phyloP scores from a whole-genome alignment of 2,888 invertebrate genomes.

The Sinohyriopsis cumingii region DNA sequence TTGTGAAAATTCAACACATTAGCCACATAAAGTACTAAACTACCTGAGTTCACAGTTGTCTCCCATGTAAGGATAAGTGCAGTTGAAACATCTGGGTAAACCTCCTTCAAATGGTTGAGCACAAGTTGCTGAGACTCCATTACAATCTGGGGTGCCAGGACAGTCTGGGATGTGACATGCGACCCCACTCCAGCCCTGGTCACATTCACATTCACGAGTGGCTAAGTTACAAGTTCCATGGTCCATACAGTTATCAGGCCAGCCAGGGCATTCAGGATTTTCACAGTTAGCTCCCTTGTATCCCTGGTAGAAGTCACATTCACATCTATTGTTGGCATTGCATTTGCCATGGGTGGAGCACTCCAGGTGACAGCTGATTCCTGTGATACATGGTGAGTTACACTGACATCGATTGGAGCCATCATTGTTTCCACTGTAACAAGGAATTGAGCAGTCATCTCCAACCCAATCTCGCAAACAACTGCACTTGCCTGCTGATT shows the following conservation, averaged over 20 bases:
- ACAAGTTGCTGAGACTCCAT: conserved; percentile 45
- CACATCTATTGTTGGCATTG: conserved; percentile 39
- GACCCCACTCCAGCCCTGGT: conserved; percentile 48
- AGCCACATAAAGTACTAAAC: not conserved
- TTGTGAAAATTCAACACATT: too few species aligned
- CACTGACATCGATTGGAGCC: conserved; percentile 46
- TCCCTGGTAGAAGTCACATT: conserved; percentile 48
- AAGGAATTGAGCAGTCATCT: conserved; percentile 43
- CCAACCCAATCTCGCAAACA: conserved; percentile 46
- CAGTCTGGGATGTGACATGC: conserved; percentile 49
- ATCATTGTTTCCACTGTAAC: conserved; percentile 49
- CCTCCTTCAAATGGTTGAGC: conserved; percentile 12
- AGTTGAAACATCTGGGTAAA: conserved; percentile 54
- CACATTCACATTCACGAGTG: conserved; percentile 46
- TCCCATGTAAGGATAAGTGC: conserved; percentile 51
- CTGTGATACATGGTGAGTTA: conserved; percentile 32
- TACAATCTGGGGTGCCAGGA: conserved; percentile 28
- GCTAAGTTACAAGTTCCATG: conserved; percentile 52
- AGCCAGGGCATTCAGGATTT: conserved; percentile 52
- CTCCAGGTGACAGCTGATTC: conserved; percentile 34
- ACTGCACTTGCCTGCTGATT: conserved; percentile 38
- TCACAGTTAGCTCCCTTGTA: conserved; percentile 51
- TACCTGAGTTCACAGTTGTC: conserved; percentile 53
- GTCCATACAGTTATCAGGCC: conserved; percentile 51
- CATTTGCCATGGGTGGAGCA: conserved; percentile 51